Base-by-base conservation (phyloP, 2,888 invertebrate species). In the Zele albiditarsus region DNA sequence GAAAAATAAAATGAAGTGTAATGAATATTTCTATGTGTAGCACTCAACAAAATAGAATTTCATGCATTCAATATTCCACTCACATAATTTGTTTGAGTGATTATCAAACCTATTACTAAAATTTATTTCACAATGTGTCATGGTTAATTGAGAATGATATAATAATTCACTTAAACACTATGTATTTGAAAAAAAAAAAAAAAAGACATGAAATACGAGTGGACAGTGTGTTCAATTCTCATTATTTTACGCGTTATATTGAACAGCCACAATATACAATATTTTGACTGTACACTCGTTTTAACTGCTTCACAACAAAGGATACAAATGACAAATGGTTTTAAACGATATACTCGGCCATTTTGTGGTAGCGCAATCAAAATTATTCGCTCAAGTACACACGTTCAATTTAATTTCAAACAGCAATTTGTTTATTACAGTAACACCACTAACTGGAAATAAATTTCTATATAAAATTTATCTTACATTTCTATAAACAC, bases 321-420 rank as follows among this genome's bases (percentile, higher is more conserved):
- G 53, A 53, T 20, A 53, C 53, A 53, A 53, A 53, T 53, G 20
- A 20, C 20, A 20, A 53, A 20, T 53, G 20, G 20, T 10, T 20
- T 53, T 53, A 20, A 53, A 53, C 8, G n/a, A 20, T 53, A 20
- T 53, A 20, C 20, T 53, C 53, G n/a, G n/a, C 53, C 53, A 53
- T 53, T 53, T 8, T 53, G 53, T 20, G 53, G 53, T 53, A 20
- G 20, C 0, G 20, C 53, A 20, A 53, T 53, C n/a, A 53, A 53
- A 53, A 53, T 53, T 53, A 53, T 53, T 20, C n/a, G 23, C 53
- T 53, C 53, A 53, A 53, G 20, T 53, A 20, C 53, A 53, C 53
- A 20, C 53, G n/a, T 53, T 53, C 20, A 53, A 20, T 53, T 53
- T 3, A 53, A 53, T 53, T 53, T 20, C 6, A 4, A 20, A 53